phyloP scores from a whole-genome alignment of 2,113 vertebrate genomes.

The Lampris megalopsis region DNA sequence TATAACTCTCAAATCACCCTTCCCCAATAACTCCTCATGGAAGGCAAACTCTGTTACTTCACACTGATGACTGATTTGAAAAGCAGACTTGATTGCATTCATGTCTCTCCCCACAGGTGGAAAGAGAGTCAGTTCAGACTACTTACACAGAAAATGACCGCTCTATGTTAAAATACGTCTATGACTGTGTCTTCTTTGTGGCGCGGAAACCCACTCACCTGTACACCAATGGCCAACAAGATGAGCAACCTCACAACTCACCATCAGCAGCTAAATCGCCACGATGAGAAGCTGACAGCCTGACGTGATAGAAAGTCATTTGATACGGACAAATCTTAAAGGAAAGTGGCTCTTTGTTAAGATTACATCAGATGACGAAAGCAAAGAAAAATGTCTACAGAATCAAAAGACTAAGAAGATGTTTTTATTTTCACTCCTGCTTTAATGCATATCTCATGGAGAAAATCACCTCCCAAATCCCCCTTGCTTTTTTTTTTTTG shows the following conservation, averaged over 20 bases:
- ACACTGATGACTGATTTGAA: neutral
- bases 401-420: slow-evolving; percentile 11
- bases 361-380: slow-evolving; percentile 9
- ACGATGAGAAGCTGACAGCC: slow-evolving; percentile 46
- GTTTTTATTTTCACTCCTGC: slow-evolving; percentile 29
- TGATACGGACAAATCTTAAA: slow-evolving; percentile 3
- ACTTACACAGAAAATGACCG: slow-evolving; percentile 97
- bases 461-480: slow-evolving; percentile 16
- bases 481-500: neutral
- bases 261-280: slow-evolving; percentile 67
- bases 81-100: neutral
- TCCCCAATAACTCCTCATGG: too few species aligned
- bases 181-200: slow-evolving; percentile 97
- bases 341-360: neutral
- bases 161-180: slow-evolving; percentile 97
- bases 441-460: slow-evolving; percentile 23
- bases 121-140: slow-evolving; percentile 91
- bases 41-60: neutral
- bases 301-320: slow-evolving; percentile 67
- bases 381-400: slow-evolving; percentile 17
- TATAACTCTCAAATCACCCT: too few species aligned
- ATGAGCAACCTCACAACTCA: slow-evolving; percentile 32
- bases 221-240: slow-evolving; percentile 57
- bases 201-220: slow-evolving; percentile 88
- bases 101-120: slow-evolving; percentile 81